Conservation (phyloP, 64 coral and sea anemone genomes). For the Montipora sp. region DNA sequence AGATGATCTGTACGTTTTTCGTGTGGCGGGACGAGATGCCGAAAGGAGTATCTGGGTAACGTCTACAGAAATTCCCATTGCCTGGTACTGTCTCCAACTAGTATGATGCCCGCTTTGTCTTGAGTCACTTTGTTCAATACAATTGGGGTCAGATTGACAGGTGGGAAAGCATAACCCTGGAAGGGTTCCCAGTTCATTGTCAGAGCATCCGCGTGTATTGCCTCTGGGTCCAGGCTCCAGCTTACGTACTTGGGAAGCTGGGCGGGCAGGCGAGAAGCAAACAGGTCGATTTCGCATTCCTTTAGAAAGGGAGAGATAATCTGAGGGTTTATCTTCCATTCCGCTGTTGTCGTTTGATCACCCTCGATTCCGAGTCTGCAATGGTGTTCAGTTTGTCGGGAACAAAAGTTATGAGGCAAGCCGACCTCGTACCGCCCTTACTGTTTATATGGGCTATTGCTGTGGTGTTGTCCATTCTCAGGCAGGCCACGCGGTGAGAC, state of each 20-base stretch:
- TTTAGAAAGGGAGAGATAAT: not conserved
- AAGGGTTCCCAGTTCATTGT: constrained; percentile 26
- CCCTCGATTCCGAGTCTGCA: constrained; percentile 28
- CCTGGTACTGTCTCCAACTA: not conserved
- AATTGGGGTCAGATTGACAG: not conserved
- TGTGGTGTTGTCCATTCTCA: constrained; percentile 44
- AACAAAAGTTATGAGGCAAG: constrained; percentile 6
- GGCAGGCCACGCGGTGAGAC: not conserved
- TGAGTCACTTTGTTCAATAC: constrained; percentile 8
- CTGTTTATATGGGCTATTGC: constrained; percentile 8
- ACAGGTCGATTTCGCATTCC: not conserved
- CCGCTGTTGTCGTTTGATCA: not conserved
- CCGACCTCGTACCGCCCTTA: not conserved
- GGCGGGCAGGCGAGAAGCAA: not conserved
- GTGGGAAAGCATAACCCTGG: constrained; percentile 17
- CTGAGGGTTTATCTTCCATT: not conserved
- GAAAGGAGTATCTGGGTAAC: constrained; percentile 40
- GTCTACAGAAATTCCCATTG: not conserved
- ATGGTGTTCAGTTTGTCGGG: not conserved
- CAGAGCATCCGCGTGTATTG: not conserved
- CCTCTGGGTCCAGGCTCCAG: not conserved
- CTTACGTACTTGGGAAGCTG: constrained; percentile 5
- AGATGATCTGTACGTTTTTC: constrained; percentile 14
- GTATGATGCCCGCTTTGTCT: not conserved
- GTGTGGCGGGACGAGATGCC: constrained; percentile 30